Conservation (phyloP, 2,797 vertebrate genomes). For the Phoebastria nigripes region DNA sequence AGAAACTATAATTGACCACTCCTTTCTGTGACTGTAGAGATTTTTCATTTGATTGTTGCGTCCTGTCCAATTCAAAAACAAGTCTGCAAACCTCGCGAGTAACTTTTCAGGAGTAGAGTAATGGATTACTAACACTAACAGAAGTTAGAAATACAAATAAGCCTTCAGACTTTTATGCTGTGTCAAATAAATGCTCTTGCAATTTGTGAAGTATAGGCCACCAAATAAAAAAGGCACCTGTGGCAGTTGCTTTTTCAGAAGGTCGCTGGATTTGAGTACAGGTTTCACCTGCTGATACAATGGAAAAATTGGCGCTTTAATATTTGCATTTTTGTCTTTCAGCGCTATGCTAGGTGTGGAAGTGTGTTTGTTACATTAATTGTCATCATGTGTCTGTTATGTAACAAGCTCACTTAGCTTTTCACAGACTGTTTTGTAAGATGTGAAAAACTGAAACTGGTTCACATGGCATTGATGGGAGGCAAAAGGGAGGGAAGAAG, state of each 20-base stretch:
- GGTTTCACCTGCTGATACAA: background rate
- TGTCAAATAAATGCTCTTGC: background rate
- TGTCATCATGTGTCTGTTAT: background rate
- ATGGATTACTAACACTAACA: background rate
- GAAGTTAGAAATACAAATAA: background rate
- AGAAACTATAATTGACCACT: rapidly evolving
- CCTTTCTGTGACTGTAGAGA: background rate
- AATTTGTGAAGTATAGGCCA: background rate
- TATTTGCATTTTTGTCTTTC: background rate
- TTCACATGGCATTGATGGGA: background rate
- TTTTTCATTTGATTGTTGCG: background rate
- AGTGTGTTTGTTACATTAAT: background rate
- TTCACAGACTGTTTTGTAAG: background rate
- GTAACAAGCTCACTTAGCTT: background rate
- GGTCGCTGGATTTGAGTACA: background rate
- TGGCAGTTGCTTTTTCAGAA: background rate
- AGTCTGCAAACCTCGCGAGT: background rate
- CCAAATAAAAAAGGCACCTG: background rate
- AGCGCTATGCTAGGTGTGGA: background rate
- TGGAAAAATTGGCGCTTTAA: background rate
- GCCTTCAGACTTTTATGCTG: background rate
- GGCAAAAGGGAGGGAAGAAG: background rate
- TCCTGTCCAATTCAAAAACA: background rate
- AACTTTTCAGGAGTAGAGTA: background rate
- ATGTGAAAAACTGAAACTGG: background rate